Evolutionary conservation across 2,888 invertebrate species (phyloP), one percentile per base, ranked within the genome.

Genomic region (Phymatocera aterrima): DNA sequence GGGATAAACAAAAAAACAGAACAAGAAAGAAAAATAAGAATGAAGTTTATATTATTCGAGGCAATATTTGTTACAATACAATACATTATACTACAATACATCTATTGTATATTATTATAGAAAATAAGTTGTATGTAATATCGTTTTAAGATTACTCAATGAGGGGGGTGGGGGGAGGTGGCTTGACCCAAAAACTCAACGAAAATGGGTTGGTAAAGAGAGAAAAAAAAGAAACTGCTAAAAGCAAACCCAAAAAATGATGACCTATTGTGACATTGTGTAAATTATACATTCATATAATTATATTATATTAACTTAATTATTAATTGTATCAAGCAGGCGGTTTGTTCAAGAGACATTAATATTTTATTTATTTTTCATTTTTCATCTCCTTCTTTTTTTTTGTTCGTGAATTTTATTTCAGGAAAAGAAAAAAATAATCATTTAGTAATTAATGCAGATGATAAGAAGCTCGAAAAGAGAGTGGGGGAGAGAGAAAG

Each of bases 31-130:
- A 72, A 54, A 81, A 78, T 80, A 82, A 79, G 4, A 51, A 83
- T 84, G 84, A 84, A 84, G 85, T 89, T 89, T 89, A 87, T 89
- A 90, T n/a, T n/a, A n/a, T 89, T 89, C 86, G 88, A 88, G 88
- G 89, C 89, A 88, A 89, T 89, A 90, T 89, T 90, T 89, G 87
- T 89, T 89, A 90, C 87, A 84, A 89, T 88, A 87, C 86, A 84
- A 86, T 82, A 43, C 51, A 51, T 12, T 15, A n/a, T 18, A n/a
- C 51, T 51, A 51, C 51, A 12, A n/a, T 88, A n/a, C n/a, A n/a
- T n/a, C n/a, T n/a, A n/a, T n/a, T n/a, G n/a, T n/a, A n/a, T n/a
- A n/a, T n/a, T n/a, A n/a, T n/a, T n/a, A 88, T 89, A 88, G 87
- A 79, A 82, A 81, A 82, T 88, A 88, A 86, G 86, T 86, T 86